Base-by-base conservation (phyloP, 2,797 vertebrate genomes). In the Allobates femoralis region DNA sequence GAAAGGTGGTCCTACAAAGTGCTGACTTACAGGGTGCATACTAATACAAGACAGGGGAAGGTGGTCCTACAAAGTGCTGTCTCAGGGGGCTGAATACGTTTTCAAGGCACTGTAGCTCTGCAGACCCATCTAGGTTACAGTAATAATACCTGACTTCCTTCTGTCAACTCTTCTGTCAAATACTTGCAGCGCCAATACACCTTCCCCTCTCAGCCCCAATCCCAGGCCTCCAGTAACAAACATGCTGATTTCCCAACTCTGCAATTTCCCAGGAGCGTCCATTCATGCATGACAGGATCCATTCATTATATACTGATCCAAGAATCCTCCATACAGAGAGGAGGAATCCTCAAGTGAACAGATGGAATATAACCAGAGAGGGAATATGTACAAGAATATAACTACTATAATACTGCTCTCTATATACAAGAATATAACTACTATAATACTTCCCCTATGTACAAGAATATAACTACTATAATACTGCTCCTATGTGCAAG, bases 281-380 rank as follows among this genome's bases (percentile, higher is more conserved):
- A 71, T 71, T 71, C 34, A 71, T 71, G 67, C 19, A 10, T 71
- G 34, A 71, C 32, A 37, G 34, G 67, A 71, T 23, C 67, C 67
- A 71, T 71, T 41, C 67, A 71, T 41, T 37, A 71, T 41, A 41
- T 71, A 71, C 34, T 14, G 37, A 34, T 34, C 30, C 66, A 71
- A 71, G 67, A 23, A 34, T 12, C 5, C 12, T 71, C 67, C 3
- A 7, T 23, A 14, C 19, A 37, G 19, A 21, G 30, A 21, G 34
- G 0, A 3, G 67, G 30, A 10, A 12, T 12, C 58, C 12, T 6
- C 7, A 12, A 1, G 21, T 19, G 66, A 69, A 37, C 3, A 34
- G 32, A 1, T 2, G 6, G 5, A 32, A 67, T 32, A 19, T 64
- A 6, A 18, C 62, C 62, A 37, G 32, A 41, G 2, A 41, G 37